Percentiles rank a stretch among this genome's conserved stretches.
Conservation (phyloP, 2,797 vertebrate species). For the Manis javanica region DNA sequence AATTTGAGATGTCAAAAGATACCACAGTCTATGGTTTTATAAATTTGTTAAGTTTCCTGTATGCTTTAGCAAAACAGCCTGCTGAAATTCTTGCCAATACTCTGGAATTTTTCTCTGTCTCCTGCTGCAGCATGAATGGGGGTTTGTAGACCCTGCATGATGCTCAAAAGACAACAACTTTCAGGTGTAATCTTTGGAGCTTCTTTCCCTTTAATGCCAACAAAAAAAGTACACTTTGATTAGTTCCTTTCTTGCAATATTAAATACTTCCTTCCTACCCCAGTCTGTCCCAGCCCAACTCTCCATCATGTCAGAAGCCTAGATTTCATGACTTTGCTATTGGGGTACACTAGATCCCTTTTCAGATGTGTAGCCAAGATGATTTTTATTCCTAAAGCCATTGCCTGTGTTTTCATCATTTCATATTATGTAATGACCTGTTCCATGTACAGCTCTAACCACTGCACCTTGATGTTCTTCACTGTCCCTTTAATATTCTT, state of each 20-base stretch:
- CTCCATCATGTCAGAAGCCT: background rate
- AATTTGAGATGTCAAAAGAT: background rate
- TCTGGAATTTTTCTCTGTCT: background rate
- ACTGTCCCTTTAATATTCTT: background rate
- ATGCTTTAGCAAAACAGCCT: background rate
- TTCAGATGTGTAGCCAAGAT: background rate
- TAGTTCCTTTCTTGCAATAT: background rate
- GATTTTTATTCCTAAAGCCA: background rate
- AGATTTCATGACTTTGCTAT: background rate
- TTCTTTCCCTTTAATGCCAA: background rate
- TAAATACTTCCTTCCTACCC: background rate
- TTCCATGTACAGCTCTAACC: background rate
- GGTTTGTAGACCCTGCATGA: background rate
- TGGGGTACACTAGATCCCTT: background rate
- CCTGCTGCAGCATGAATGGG: background rate
- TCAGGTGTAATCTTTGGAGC: background rate
- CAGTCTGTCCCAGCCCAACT: background rate
- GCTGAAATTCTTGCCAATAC: background rate
- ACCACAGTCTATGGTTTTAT: background rate
- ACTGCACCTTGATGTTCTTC: background rate
- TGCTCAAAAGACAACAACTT: background rate
- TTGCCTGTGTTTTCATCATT: background rate
- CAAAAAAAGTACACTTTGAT: background rate
- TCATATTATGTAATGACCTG: background rate
- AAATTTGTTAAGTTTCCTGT: background rate